Percentiles rank a stretch among this genome's conserved stretches.
These are phyloP conservation scores for Ennomos quercinarius DNA, from an alignment of 2,888 invertebrate genomes.

Conservation along the genomic window DNA sequence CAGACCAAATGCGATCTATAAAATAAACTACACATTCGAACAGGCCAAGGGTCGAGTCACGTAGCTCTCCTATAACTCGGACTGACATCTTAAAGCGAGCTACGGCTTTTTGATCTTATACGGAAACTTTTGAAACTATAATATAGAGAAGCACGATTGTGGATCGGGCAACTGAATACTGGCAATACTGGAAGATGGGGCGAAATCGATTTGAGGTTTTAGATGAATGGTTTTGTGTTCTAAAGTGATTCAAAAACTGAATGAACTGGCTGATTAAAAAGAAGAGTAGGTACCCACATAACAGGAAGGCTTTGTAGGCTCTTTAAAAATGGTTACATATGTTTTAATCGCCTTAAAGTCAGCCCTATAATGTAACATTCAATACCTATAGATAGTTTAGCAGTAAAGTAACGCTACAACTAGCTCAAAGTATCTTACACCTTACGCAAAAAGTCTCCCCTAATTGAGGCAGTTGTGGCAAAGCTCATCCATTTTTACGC, in stretches of 20 bases:
- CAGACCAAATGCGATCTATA: constrained; percentile 36
- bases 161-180: constrained; percentile 29
- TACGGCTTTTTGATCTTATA: constrained; percentile 76
- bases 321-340: no score
- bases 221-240: no score
- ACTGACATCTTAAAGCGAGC: constrained; percentile 71
- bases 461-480: constrained; percentile 58
- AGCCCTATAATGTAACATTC: no score
- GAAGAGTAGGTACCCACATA: no score
- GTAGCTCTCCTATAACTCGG: constrained; percentile 68
- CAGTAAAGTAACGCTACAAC: constrained; percentile 28
- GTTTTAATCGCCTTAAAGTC: no score
- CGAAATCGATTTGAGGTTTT: neutral
- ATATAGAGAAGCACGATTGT: constrained; percentile 25
- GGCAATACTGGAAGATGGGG: constrained; percentile 32
- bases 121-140: constrained; percentile 43
- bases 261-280: no score
- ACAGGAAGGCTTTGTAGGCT: no score
- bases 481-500: constrained; percentile 73
- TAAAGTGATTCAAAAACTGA: no score
- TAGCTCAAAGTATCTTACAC: constrained; percentile 35
- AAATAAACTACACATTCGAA: constrained; percentile 54
- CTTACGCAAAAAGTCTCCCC: constrained; percentile 47
- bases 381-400: no score
- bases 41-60: constrained; percentile 65